Percentiles rank a stretch among this genome's conserved stretches.
Evolutionary conservation across 1,140 invertebrate genomes (phyloP).

Genomic region (Oscheius sp.): DNA sequence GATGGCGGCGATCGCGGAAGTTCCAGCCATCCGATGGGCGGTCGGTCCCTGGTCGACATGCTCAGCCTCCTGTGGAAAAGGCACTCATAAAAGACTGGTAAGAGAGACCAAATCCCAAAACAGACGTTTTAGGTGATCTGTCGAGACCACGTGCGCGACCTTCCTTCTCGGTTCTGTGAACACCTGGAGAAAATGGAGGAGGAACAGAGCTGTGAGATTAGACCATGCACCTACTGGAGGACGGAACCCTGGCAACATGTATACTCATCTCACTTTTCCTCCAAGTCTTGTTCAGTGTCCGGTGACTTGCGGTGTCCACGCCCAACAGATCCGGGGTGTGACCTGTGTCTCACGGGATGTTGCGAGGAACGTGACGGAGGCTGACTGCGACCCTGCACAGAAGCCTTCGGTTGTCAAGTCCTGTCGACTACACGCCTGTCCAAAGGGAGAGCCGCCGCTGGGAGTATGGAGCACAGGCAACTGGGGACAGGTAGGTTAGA

Average conservation of each 20-base stretch:
- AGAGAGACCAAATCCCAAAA: too few species aligned
- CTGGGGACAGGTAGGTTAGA: constrained; percentile 47
- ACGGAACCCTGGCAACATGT: constrained; percentile 42
- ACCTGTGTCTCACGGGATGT: constrained; percentile 34
- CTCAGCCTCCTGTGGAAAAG: constrained; percentile 45
- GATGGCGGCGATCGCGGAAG: constrained; percentile 5
- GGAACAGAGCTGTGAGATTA: constrained; percentile 30
- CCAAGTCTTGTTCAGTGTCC: constrained; percentile 41
- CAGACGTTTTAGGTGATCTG: too few species aligned
- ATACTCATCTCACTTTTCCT: constrained; percentile 13
- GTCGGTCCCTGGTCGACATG: constrained; percentile 54
- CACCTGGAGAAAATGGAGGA: constrained; percentile 43
- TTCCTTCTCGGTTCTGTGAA: constrained; percentile 50
- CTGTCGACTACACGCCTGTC: constrained; percentile 50
- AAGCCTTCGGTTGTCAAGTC: constrained; percentile 36
- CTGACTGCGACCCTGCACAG: constrained; percentile 49
- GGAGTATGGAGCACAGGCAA: constrained; percentile 46
- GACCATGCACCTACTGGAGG: constrained; percentile 47
- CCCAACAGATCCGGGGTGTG: constrained; percentile 43
- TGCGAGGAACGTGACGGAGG: constrained; percentile 24
- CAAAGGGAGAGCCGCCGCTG: constrained; percentile 34
- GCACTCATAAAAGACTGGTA: constrained; percentile 52
- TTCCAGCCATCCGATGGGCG: constrained; percentile 46
- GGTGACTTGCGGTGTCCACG: constrained; percentile 49
- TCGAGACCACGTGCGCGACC: constrained; percentile 46